Percentiles rank a stretch among this genome's conserved stretches.
Conservation (phyloP, 1,140 invertebrate species). For the Philopotamus ludificatus region DNA sequence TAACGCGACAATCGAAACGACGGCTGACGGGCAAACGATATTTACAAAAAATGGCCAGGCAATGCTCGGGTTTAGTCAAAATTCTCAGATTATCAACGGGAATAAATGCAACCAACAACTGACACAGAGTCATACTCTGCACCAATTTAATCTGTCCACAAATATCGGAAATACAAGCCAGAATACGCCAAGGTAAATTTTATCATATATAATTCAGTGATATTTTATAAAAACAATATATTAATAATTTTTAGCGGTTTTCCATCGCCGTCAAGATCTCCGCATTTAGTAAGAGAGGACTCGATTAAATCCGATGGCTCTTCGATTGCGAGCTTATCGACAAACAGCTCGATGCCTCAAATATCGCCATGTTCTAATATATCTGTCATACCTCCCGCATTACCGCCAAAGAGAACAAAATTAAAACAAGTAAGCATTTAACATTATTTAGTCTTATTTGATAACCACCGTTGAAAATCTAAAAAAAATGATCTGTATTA, state of each 20-base stretch:
- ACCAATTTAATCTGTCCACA: constrained; percentile 33
- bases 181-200: constrained; percentile 18
- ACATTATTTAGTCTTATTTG: neutral
- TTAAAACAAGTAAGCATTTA: constrained; percentile 47
- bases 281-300: constrained; percentile 30
- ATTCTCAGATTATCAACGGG: neutral
- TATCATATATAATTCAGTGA: constrained; percentile 3
- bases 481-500: neutral
- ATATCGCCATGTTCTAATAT: constrained; percentile 29
- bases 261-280: constrained; percentile 36
- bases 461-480: neutral
- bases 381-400: constrained; percentile 65
- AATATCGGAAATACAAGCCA: constrained; percentile 5
- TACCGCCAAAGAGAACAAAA: constrained; percentile 73
- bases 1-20: constrained; percentile 6
- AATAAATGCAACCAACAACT: constrained; percentile 26
- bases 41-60: constrained; percentile 28
- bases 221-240: neutral
- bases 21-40: neutral
- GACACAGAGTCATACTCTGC: constrained; percentile 39
- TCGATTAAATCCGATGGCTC: constrained; percentile 34
- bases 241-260: constrained; percentile 28
- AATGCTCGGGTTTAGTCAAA: neutral
- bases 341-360: constrained; percentile 19
- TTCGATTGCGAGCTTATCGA: constrained; percentile 20